Evolutionary conservation across 2,797 vertebrate genomes (phyloP).

Genomic region (Varecia variegata): DNA sequence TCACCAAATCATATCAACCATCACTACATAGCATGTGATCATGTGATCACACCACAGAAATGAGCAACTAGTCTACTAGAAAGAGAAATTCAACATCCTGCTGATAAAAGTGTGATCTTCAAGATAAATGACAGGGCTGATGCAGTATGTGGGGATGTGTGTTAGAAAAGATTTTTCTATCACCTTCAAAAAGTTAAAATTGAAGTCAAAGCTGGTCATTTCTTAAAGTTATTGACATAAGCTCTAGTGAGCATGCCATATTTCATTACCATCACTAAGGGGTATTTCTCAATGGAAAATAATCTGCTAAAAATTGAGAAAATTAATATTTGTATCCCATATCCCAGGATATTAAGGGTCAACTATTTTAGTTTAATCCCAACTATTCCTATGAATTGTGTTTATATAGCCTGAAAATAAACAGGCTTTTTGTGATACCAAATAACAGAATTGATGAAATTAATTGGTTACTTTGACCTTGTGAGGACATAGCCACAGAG

Average conservation of each 20-base stretch:
- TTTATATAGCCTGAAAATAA: constrained; percentile 2
- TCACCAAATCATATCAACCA: background rate
- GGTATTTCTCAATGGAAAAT: constrained; percentile 25
- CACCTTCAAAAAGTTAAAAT: background rate
- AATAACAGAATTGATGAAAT: background rate
- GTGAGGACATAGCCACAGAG: background rate
- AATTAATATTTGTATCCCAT: background rate
- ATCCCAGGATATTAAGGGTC: background rate
- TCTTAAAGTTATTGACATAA: background rate
- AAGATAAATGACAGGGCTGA: background rate
- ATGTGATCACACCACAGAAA: background rate
- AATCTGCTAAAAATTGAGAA: constrained; percentile 1
- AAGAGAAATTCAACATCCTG: background rate
- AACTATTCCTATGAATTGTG: constrained; percentile 10
- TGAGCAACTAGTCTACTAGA: background rate
- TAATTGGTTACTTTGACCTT: background rate
- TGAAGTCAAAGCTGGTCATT: background rate
- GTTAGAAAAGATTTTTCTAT: background rate
- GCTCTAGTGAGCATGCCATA: background rate
- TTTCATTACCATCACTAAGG: background rate
- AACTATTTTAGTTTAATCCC: background rate
- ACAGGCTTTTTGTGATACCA: background rate
- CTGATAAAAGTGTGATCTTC: background rate
- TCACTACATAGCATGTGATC: background rate
- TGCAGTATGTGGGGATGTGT: background rate